Conservation (phyloP, 2,797 vertebrate genomes). For the Artibeus lituratus region DNA sequence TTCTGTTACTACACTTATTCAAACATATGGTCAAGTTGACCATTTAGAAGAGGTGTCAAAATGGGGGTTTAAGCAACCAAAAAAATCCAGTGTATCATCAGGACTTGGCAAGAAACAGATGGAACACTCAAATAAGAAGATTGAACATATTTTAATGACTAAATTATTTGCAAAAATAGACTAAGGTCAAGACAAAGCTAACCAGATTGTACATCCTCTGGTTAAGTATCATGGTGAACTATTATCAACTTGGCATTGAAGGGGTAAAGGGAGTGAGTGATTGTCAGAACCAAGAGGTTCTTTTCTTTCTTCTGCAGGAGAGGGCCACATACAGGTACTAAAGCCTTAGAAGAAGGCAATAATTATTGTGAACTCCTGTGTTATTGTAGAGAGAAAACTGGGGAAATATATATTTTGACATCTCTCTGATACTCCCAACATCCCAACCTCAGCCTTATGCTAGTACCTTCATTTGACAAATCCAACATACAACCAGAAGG, state of each 20-base stretch:
- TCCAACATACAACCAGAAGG: not conserved
- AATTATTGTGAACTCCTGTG: accelerated
- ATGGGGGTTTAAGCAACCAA: not conserved
- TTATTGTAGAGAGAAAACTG: not conserved
- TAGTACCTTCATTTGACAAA: not conserved
- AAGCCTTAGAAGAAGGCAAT: not conserved
- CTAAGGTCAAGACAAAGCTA: not conserved
- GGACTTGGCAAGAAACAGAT: not conserved
- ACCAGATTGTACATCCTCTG: not conserved
- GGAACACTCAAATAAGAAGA: not conserved
- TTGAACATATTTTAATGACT: not conserved
- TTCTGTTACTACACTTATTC: not conserved
- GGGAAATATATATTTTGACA: not conserved
- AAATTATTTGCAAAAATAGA: not conserved
- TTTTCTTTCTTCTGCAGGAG: not conserved
- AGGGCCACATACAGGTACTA: not conserved
- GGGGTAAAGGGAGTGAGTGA: not conserved
- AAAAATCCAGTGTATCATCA: not conserved
- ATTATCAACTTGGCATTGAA: not conserved
- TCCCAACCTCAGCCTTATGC: not conserved
- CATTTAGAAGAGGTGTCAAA: not conserved
- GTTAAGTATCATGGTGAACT: not conserved
- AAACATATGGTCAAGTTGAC: not conserved
- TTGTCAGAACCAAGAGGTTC: not conserved
- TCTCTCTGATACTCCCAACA: not conserved